Evolutionary conservation across 2,797 vertebrate species (phyloP).

Genomic region (Sebastes minor): DNA sequence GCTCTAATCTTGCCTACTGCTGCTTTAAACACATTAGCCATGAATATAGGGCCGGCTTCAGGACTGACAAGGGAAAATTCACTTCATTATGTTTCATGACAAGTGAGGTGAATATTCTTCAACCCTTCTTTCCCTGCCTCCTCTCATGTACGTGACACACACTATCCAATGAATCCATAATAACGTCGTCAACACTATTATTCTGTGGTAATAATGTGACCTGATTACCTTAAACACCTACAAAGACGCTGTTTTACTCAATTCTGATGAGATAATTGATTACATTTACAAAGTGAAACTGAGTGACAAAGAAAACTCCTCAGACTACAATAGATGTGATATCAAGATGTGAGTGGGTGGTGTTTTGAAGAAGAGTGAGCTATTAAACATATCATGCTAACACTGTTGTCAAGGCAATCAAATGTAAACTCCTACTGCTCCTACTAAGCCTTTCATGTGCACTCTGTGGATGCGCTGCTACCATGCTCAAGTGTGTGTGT

Average conservation of each 20-base stretch:
- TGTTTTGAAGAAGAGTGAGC: not conserved
- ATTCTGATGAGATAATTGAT: conserved; percentile 26
- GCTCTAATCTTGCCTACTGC: not conserved
- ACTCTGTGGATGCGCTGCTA: not conserved
- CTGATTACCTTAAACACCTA: conserved; percentile 33
- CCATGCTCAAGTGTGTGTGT: not conserved
- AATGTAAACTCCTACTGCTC: not conserved
- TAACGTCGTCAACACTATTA: conserved; percentile 31
- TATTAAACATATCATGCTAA: conserved; percentile 27
- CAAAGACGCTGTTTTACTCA: conserved; percentile 12
- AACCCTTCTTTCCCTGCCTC: not conserved
- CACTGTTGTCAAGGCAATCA: conserved; percentile 28
- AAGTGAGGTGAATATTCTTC: conserved; percentile 15
- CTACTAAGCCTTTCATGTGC: not conserved
- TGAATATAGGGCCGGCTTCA: conserved; percentile 3
- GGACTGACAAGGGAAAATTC: conserved; percentile 11
- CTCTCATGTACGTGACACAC: not conserved
- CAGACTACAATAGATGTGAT: conserved; percentile 1
- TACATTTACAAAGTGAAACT: conserved; percentile 31
- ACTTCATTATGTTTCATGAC: conserved; percentile 26
- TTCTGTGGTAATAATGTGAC: conserved; percentile 8
- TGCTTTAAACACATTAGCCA: conserved; percentile 30
- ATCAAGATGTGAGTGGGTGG: not conserved
- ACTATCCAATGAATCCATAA: conserved; percentile 29
- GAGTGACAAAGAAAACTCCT: not conserved